Conservation (phyloP, 1,140 invertebrate species). For the Orius insidiosus region DNA sequence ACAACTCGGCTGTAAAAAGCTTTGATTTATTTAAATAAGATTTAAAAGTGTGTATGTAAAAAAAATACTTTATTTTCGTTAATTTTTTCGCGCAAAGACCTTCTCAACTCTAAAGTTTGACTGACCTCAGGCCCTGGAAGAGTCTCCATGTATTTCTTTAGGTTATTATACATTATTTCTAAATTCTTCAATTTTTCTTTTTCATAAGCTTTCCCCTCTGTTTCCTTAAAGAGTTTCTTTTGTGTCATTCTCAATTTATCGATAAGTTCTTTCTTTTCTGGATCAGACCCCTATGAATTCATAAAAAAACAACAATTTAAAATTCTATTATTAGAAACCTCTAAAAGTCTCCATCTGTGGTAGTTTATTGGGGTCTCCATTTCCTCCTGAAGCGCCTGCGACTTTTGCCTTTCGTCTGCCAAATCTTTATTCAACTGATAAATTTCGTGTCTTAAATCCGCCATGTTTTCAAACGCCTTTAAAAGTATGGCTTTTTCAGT, state of each 20-base stretch:
- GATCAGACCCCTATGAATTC: slow-evolving; percentile 44
- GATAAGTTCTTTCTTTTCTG: slow-evolving; percentile 44
- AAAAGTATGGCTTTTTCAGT: slow-evolving; percentile 1
- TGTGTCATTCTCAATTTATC: slow-evolving; percentile 52
- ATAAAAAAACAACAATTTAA: neutral
- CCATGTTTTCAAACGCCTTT: slow-evolving; percentile 36
- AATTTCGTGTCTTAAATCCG: slow-evolving; percentile 45
- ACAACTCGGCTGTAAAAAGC: slow-evolving; percentile 3
- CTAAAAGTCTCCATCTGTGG: slow-evolving; percentile 56
- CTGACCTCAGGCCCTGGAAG: slow-evolving; percentile 1
- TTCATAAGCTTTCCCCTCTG: slow-evolving; percentile 5
- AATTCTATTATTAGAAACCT: slow-evolving; percentile 25
- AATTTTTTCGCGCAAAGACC: slow-evolving; percentile 5
- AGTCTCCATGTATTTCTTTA: slow-evolving; percentile 9
- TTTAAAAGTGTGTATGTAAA: too few species aligned
- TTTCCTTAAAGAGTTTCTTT: slow-evolving; percentile 34
- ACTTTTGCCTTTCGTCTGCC: slow-evolving; percentile 51
- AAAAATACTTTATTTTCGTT: neutral
- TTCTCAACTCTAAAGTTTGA: neutral
- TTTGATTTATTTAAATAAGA: too few species aligned
- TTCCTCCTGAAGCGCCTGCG: slow-evolving; percentile 58
- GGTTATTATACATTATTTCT: slow-evolving; percentile 6
- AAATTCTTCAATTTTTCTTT: slow-evolving; percentile 13
- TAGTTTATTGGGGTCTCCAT: slow-evolving; percentile 68
- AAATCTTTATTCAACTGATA: slow-evolving; percentile 57